Evolutionary conservation across 1,140 invertebrate genomes (phyloP), one percentile per base, ranked within the genome.

Genomic region (Homarus americanus): DNA sequence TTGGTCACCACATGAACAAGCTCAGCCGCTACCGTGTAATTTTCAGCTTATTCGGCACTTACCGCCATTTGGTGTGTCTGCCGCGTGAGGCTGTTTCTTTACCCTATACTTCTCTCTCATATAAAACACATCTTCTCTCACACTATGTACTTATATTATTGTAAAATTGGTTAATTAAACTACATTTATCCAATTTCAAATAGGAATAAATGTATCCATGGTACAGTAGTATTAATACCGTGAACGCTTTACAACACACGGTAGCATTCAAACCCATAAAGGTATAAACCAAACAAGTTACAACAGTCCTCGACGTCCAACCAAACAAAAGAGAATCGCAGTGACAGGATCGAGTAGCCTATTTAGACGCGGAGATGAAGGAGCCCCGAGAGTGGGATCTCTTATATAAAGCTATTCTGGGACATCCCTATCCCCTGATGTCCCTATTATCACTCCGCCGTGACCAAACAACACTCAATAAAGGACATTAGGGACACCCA

Each of bases 401-500:
- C 41, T 72, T 84, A 66, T 73, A 84, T 69, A 41, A 38, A 44
- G n/a, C 63, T 36, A 84, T 84, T 84, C 82, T 20, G 63, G 38
- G 34, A 69, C 38, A 41, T 72, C 38, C 63, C 10, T 41, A 10
- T 36, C 20, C 34, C 49, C 53, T 87, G 85, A 87, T 87, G 85
- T 87, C 85, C 38, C 53, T 34, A 87, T 87, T 87, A 87, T 78
- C 75, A 66, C 32, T 32, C 53, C 53, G 36, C 49, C 75, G 85
- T 87, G 58, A 76, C 84, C 85, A 87, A 87, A 87, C 85, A 87
- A 58, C 85, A 63, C 85, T 69, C 49, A 10, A 41, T 79, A 40
- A 53, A 63, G 49, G 75, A 58, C 85, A 87, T 63, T 79, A 66
- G 53, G 85, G 85, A 28, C 9, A 41, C 49, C 53, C 58, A 38